phyloP scores from a whole-genome alignment of 2,113 vertebrate species.

The Ornithorhynchus anatinus region DNA sequence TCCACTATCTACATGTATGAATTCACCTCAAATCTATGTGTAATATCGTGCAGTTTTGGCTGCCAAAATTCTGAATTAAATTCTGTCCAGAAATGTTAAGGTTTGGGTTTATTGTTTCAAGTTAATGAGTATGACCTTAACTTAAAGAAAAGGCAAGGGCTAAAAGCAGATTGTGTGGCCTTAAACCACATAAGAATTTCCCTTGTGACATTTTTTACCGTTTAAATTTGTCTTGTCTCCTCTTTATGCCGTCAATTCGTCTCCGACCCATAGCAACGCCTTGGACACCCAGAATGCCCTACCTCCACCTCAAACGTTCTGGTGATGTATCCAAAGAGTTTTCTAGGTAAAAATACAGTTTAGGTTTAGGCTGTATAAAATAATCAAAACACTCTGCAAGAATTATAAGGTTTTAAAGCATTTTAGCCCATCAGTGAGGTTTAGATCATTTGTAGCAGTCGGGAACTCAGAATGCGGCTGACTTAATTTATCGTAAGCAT shows the following conservation, averaged over 20 bases:
- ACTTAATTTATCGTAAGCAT: constrained; percentile 56
- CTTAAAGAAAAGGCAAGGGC: constrained; percentile 40
- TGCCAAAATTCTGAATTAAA: constrained; percentile 34
- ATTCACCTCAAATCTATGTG: neutral
- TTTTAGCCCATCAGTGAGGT: constrained; percentile 43
- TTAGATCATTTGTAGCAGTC: constrained; percentile 45
- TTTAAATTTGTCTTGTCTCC: constrained; percentile 55
- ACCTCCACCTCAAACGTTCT: too few species aligned
- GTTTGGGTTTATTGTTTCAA: constrained; percentile 54
- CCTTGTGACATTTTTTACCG: constrained; percentile 21
- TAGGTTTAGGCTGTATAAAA: constrained; percentile 57
- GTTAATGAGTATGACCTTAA: constrained; percentile 46
- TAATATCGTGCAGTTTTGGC: neutral
- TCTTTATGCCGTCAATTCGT: too few species aligned
- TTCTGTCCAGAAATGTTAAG: constrained; percentile 31
- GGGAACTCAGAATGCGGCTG: constrained; percentile 45
- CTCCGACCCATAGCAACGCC: too few species aligned
- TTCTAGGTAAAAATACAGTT: too few species aligned
- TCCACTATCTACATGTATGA: neutral
- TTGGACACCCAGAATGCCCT: too few species aligned
- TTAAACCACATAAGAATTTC: constrained; percentile 50
- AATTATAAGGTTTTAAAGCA: constrained; percentile 59
- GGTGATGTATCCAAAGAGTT: too few species aligned
- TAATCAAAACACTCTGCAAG: constrained; percentile 57
- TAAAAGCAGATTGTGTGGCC: constrained; percentile 47